Evolutionary conservation across 2,888 invertebrate species (phyloP).

Genomic region (Morinoia aosen): DNA sequence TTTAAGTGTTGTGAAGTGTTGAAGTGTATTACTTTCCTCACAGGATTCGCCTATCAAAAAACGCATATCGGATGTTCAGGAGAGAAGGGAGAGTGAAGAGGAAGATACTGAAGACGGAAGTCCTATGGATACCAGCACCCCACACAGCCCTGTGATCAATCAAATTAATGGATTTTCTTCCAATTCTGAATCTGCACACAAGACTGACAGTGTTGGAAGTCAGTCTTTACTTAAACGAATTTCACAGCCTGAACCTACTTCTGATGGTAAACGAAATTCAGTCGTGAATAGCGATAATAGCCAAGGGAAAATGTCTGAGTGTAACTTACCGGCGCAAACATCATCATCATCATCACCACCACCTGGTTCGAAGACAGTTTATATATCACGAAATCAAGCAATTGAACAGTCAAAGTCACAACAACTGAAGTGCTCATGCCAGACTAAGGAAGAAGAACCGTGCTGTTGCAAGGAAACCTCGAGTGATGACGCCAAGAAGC

Average conservation of each 20-base stretch:
- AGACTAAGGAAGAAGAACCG: constrained; percentile 12
- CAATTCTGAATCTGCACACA: constrained; percentile 53
- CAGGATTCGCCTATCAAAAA: constrained; percentile 62
- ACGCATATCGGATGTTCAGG: constrained; percentile 48
- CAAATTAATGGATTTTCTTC: constrained; percentile 55
- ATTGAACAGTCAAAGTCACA: constrained; percentile 13
- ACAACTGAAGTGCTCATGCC: neutral
- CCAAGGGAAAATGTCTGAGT: neutral
- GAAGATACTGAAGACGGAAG: constrained; percentile 55
- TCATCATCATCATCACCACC: no score
- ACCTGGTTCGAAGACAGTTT: constrained; percentile 56
- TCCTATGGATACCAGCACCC: constrained; percentile 53
- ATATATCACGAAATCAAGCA: constrained; percentile 60
- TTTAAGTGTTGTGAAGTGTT: neutral
- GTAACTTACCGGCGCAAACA: neutral
- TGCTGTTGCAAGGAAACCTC: constrained; percentile 14
- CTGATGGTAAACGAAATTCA: constrained; percentile 38
- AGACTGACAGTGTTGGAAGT: constrained; percentile 1
- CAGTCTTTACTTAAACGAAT: neutral
- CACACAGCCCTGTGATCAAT: constrained; percentile 55
- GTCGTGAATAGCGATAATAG: neutral
- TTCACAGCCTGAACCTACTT: neutral
- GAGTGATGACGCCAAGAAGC: neutral
- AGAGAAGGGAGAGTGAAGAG: constrained; percentile 57
- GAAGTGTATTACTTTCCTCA: neutral